Conservation (phyloP, 2,888 invertebrate genomes). For the Deroplatys truncata region DNA sequence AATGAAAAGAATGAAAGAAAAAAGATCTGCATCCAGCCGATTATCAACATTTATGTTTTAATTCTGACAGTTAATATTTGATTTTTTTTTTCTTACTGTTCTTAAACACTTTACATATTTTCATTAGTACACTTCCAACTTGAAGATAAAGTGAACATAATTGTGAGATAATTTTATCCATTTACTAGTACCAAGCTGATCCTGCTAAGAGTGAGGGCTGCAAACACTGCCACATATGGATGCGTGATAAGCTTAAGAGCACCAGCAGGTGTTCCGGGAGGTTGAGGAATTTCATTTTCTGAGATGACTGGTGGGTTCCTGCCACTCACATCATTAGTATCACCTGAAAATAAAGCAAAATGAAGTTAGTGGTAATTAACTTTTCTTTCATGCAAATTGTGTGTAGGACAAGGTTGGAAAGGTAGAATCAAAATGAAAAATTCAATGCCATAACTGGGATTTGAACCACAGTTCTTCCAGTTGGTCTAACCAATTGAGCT, state of each 20-base stretch:
- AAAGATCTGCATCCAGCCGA: neutral
- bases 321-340: neutral
- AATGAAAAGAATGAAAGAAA: neutral
- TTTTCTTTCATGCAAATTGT: too few species aligned
- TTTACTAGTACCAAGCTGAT: slow-evolving; percentile 3
- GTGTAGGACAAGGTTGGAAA: too few species aligned
- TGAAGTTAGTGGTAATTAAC: neutral
- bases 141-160: neutral
- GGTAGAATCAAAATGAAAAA: too few species aligned
- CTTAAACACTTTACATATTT: slow-evolving; percentile 4
- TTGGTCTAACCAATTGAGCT: too few species aligned
- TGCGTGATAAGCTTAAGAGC: neutral
- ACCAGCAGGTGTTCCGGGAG: neutral
- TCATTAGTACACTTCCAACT: neutral
- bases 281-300: neutral
- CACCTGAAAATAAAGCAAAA: neutral
- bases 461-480: too few species aligned
- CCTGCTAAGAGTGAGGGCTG: neutral
- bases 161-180: neutral
- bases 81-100: neutral
- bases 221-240: neutral
- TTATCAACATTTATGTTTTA: neutral
- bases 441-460: too few species aligned
- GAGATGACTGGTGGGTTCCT: neutral
- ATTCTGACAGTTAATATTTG: neutral